A percentile compares a stretch with the other conserved stretches of the same genome.
Conservation (phyloP, 2,888 invertebrate species). For the Rhagonycha lutea region DNA sequence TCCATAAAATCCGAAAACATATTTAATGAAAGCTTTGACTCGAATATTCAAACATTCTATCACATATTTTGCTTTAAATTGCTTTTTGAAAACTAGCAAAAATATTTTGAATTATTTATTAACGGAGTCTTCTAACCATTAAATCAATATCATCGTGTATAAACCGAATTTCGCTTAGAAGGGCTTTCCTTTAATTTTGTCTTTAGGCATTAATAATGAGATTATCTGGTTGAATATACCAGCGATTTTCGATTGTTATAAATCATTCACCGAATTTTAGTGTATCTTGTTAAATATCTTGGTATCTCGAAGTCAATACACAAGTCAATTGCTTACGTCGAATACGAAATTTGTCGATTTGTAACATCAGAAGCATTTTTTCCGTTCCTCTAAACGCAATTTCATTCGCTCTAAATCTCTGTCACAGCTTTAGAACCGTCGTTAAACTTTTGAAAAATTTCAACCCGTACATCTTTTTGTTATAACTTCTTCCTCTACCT, state of each 20-base stretch:
- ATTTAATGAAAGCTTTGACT: background rate
- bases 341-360: conserved; percentile 5
- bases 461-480: conserved; percentile 8
- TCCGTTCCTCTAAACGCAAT: conserved; percentile 2
- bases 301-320: conserved; percentile 12
- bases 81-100: background rate
- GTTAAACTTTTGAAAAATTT: conserved; percentile 13
- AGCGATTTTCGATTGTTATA: conserved; percentile 19
- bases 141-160: background rate
- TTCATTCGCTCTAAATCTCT: conserved; percentile 9
- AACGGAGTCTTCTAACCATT: background rate
- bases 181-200: background rate
- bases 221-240: conserved; percentile 7
- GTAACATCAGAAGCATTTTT: conserved; percentile 8
- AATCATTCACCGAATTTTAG: conserved; percentile 15
- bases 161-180: background rate
- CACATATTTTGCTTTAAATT: background rate
- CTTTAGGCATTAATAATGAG: conserved; percentile 16
- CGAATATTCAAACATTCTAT: background rate
- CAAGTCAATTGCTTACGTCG: conserved; percentile 1
- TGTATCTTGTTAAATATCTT: conserved; percentile 18
- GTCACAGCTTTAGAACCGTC: background rate
- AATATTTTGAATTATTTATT: background rate
- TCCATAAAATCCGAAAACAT: background rate
- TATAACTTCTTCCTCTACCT: background rate